Percentiles rank a stretch among this genome's conserved stretches.
Evolutionary conservation across 2,797 vertebrate species (phyloP).

Genomic region (Epinephelus malabaricus): DNA sequence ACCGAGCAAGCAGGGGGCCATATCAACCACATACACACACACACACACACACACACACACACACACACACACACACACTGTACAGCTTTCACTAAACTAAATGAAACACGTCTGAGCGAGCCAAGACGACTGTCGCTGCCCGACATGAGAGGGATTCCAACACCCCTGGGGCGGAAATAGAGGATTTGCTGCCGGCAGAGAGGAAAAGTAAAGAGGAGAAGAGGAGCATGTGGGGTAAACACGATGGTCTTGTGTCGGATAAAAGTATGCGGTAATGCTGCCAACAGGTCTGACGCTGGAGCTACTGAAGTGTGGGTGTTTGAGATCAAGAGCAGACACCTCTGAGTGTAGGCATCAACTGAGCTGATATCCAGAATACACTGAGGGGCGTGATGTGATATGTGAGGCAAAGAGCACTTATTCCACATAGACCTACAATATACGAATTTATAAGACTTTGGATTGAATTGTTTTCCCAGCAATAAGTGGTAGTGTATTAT

Average conservation of each 20-base stretch:
- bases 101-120: conserved; percentile 43
- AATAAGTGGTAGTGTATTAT: too few relatives aligned
- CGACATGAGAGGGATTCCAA: conserved; percentile 48
- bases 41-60: conserved; percentile 18
- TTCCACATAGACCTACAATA: not conserved
- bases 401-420: not conserved
- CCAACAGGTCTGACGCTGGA: conserved; percentile 27
- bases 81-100: conserved; percentile 44
- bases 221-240: conserved; percentile 38
- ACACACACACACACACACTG: conserved; percentile 24
- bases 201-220: not conserved
- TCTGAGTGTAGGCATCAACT: conserved; percentile 8
- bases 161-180: conserved; percentile 15
- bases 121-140: conserved; percentile 15
- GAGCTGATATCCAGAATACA: not conserved
- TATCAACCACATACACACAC: conserved; percentile 20
- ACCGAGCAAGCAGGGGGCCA: conserved; percentile 22
- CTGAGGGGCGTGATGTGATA: not conserved
- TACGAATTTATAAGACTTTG: too few relatives aligned
- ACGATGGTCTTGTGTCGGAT: conserved; percentile 11
- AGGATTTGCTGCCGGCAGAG: conserved; percentile 32
- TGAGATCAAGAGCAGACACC: conserved; percentile 20
- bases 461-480: too few relatives aligned
- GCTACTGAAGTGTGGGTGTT: conserved; percentile 32
- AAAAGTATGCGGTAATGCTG: conserved; percentile 5